These are phyloP conservation scores for Sitodiplosis mosellana DNA, from an alignment of 1,140 invertebrate species.

Conservation along the genomic window DNA sequence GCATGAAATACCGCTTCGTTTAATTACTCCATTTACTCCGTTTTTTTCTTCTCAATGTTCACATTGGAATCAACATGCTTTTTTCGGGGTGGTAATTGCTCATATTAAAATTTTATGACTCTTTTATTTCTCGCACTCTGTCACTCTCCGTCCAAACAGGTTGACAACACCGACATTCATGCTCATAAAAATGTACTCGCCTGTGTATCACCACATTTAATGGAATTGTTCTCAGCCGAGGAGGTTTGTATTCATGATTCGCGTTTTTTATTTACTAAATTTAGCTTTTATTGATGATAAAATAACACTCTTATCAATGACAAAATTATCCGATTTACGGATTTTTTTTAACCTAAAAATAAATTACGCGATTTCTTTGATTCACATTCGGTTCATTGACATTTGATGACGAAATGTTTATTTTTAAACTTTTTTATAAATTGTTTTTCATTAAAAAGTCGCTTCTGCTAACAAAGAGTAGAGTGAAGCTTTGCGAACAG, in stretches of 20 bases:
- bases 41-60: background rate
- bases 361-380: background rate
- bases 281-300: no score
- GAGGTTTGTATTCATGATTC: constrained; percentile 12
- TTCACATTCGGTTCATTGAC: background rate
- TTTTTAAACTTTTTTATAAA: background rate
- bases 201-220: constrained; percentile 53
- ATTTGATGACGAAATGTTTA: background rate
- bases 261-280: no score
- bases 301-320: no score
- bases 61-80: background rate
- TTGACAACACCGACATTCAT: constrained; percentile 50
- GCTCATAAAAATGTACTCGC: constrained; percentile 60
- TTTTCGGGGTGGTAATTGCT: constrained; percentile 5
- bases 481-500: no score
- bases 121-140: no score
- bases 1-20: background rate
- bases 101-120: no score
- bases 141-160: no score
- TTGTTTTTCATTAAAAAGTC: background rate
- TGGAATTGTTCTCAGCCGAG: constrained; percentile 53
- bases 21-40: background rate
- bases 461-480: no score
- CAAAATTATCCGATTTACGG: no score
- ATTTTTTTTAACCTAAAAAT: no score